phyloP scores from a whole-genome alignment of 1,140 invertebrate genomes.

The Anastatus disparis region DNA sequence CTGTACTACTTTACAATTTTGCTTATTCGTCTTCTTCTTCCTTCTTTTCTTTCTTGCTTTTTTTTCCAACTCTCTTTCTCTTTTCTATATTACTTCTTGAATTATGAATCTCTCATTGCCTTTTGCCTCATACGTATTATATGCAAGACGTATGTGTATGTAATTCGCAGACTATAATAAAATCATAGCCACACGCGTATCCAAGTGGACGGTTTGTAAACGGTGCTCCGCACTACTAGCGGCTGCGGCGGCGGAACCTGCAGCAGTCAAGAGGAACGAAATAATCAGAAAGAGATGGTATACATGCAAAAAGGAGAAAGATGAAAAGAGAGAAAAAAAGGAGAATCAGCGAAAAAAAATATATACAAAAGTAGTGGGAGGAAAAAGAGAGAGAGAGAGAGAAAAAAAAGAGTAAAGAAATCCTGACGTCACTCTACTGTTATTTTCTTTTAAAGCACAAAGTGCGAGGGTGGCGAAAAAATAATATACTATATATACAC shows the following conservation, averaged over 20 bases:
- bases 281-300: background rate
- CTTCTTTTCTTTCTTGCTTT: background rate
- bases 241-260: background rate
- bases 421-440: conserved; percentile 7
- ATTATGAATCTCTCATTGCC: too few species aligned
- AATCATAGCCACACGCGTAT: background rate
- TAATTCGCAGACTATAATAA: background rate
- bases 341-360: background rate
- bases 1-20: background rate
- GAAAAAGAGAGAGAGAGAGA: too few species aligned
- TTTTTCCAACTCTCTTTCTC: too few species aligned
- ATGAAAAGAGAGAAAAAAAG: background rate
- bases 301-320: background rate
- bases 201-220: background rate
- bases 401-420: too few species aligned
- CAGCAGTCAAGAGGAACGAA: background rate
- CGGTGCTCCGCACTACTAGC: background rate
- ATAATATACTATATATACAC: too few species aligned
- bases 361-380: background rate
- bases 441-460: too few species aligned
- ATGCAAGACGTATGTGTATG: background rate
- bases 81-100: too few species aligned
- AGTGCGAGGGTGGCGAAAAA: too few species aligned
- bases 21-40: background rate
- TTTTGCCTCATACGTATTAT: too few species aligned